Percentiles rank a stretch among this genome's conserved stretches.
Evolutionary conservation across 2,113 vertebrate genomes (phyloP).

Genomic region (Notarius quadriscutis): DNA sequence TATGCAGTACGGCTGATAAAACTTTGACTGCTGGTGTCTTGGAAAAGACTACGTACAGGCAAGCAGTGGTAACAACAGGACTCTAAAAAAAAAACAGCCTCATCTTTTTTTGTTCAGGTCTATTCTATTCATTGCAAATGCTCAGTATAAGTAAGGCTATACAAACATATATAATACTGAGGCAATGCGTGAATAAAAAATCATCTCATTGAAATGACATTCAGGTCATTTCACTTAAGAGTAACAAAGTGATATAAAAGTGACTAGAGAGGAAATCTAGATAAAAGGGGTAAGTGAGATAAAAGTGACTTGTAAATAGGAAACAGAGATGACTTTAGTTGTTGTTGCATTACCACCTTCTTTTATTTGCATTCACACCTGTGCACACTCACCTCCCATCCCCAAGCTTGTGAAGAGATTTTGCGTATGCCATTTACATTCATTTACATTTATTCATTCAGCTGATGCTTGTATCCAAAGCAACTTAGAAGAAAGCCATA

Average conservation of each 20-base stretch:
- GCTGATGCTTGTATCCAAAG: slow-evolving; percentile 22
- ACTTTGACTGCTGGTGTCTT: slow-evolving; percentile 21
- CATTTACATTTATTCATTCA: slow-evolving; percentile 30
- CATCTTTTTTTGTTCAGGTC: neutral
- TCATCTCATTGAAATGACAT: neutral
- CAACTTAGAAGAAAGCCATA: neutral
- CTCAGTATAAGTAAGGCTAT: neutral
- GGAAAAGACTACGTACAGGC: slow-evolving; percentile 15
- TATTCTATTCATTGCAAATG: neutral
- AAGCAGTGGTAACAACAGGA: neutral
- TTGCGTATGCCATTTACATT: slow-evolving; percentile 29
- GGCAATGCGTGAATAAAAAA: neutral
- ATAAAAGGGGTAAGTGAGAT: too few species aligned
- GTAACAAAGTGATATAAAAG: slow-evolving; percentile 9
- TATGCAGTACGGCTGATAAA: slow-evolving; percentile 20
- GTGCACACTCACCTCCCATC: slow-evolving; percentile 19
- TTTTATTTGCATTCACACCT: slow-evolving; percentile 38
- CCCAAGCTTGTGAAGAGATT: neutral
- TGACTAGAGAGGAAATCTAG: neutral
- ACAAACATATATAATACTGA: neutral
- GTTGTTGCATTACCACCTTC: slow-evolving; percentile 7
- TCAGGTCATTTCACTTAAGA: slow-evolving; percentile 7
- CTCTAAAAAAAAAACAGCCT: slow-evolving; percentile 5
- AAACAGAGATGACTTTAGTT: slow-evolving; percentile 29
- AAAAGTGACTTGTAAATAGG: neutral